Evolutionary conservation across 2,113 vertebrate genomes (phyloP).

Genomic region (Grammomys dolichurus): DNA sequence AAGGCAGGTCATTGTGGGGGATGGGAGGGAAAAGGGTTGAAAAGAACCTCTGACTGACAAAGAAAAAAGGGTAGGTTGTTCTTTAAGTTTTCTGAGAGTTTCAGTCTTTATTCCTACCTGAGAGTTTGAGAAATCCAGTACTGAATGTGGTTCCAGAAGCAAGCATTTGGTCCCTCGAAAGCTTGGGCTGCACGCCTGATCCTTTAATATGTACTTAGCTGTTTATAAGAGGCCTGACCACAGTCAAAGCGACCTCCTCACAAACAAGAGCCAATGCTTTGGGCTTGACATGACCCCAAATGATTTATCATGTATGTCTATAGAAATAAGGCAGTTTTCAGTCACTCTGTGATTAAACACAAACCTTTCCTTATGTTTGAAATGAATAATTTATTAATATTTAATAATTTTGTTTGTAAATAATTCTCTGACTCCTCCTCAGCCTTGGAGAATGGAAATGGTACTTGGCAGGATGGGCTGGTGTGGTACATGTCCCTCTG

Average conservation of each 20-base stretch:
- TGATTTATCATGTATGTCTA: neutral
- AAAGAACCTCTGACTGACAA: neutral
- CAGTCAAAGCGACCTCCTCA: neutral
- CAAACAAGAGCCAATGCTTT: neutral
- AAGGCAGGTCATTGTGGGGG: neutral
- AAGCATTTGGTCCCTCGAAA: neutral
- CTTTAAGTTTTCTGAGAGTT: neutral
- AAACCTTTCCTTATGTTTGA: neutral
- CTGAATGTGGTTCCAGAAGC: neutral
- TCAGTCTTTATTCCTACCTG: slow-evolving; percentile 4
- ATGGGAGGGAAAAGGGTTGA: neutral
- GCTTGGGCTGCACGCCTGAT: neutral
- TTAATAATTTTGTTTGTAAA: neutral
- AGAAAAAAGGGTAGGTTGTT: neutral
- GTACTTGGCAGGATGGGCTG: neutral
- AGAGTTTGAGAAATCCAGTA: slow-evolving; percentile 1
- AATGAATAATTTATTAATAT: neutral
- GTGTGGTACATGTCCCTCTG: neutral
- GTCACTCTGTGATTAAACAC: neutral
- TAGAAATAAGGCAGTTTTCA: neutral
- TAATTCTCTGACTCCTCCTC: neutral
- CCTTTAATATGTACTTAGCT: no score
- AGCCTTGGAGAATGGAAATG: neutral
- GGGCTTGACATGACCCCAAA: neutral
- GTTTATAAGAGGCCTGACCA: neutral